These are phyloP conservation scores for Schizopygopsis pylzovi DNA, from an alignment of 2,797 vertebrate genomes.

Conservation along the genomic window DNA sequence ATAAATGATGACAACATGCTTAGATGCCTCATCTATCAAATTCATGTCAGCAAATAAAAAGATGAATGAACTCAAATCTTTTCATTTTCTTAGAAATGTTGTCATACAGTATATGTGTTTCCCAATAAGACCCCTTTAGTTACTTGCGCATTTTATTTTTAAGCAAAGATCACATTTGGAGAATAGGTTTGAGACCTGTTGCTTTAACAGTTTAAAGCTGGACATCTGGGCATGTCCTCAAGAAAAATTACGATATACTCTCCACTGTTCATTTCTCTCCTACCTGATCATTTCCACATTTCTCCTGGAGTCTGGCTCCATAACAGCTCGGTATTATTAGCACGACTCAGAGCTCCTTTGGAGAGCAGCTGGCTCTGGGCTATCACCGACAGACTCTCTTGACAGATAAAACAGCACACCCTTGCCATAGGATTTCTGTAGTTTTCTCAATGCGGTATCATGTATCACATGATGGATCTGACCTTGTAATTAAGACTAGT, in stretches of 20 bases:
- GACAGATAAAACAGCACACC: slow-evolving; percentile 75
- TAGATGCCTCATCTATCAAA: slow-evolving; percentile 4
- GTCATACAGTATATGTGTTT: neutral
- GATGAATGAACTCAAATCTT: neutral
- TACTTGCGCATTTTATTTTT: neutral
- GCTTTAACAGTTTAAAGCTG: slow-evolving; percentile 5
- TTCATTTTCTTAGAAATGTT: neutral
- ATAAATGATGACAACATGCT: neutral
- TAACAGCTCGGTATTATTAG: slow-evolving; percentile 67
- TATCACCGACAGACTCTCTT: slow-evolving; percentile 78
- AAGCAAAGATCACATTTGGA: neutral
- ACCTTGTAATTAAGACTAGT: slow-evolving; percentile 73
- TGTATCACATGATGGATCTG: slow-evolving; percentile 74
- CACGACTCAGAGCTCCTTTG: slow-evolving; percentile 63
- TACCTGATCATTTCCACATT: slow-evolving; percentile 51
- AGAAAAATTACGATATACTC: slow-evolving; percentile 35
- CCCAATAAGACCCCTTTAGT: neutral
- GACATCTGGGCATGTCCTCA: slow-evolving; percentile 33
- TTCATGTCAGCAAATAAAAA: neutral
- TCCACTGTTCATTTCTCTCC: slow-evolving; percentile 36
- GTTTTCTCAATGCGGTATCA: slow-evolving; percentile 73
- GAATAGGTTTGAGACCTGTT: slow-evolving; percentile 1
- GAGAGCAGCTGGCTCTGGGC: slow-evolving; percentile 66
- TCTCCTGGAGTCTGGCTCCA: slow-evolving; percentile 61
- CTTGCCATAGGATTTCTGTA: slow-evolving; percentile 73